Evolutionary conservation across 2,113 vertebrate genomes (phyloP), one percentile per base, ranked within the genome.

Genomic region (Sebastes schlegelii): DNA sequence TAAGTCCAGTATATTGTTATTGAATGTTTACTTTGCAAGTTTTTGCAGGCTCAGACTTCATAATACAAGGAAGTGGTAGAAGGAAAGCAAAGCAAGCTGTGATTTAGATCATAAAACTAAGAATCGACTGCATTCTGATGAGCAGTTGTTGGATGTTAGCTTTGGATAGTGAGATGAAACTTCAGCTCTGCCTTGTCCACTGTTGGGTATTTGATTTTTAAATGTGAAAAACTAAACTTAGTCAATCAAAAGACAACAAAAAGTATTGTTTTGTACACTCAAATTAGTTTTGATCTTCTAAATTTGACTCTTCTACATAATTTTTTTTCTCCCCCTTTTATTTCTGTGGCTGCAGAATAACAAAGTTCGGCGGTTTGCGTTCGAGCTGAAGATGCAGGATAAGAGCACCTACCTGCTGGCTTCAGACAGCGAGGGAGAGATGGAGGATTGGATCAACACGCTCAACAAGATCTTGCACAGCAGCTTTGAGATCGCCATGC

Each of bases 331-430:
- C 11, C 19, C 13, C 19, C n/a, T 6, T 91, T 17, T 17, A 8
- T 54, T 40, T 52, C 23, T 1, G 2, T 64, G 79, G 64, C 16
- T 67, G 58, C 67, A 99, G 98, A 99, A 99, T 92, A 98, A 96
- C 91, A 98, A 97, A 92, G 98, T 99, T 70, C 95, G 97, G 72
- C 96, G 97, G 68, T 99, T 98, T 83, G 98, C 98, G 0, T 99
- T 99, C 67, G 98, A 99, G 92, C 95, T 99, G 86, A 99, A 99
- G 96, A 99, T 99, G 98, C 98, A 99, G 89, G 98, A 99, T 91
- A 99, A 99, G 93, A 99, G 98, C 82, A 97, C 96, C 76, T 99
- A 98, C 86, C 97, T 99, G 80, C 90, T 99, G 93, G 97, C 98
- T 10, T 96, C 98, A 3, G 98, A 99, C 85, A 96, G 97, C 1